Conservation (phyloP, 1,140 invertebrate genomes). For the Apis dorsata region DNA sequence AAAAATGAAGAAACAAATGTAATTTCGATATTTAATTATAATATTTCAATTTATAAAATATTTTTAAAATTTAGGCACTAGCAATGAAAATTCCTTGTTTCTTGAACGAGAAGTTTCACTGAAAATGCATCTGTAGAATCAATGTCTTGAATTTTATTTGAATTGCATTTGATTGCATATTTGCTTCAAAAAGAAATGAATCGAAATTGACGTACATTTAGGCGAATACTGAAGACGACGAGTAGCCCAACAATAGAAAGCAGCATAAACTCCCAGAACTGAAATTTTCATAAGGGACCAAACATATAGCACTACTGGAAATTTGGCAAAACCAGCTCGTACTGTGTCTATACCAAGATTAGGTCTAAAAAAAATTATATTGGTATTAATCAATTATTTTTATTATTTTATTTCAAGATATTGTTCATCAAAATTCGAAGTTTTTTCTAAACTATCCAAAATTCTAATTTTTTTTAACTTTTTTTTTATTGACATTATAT, state of each 20-base stretch:
- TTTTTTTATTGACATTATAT: too few relatives aligned
- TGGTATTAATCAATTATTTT: neutral
- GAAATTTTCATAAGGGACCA: constrained; percentile 82
- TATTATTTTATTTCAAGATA: neutral
- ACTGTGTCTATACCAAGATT: constrained; percentile 82
- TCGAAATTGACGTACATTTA: constrained; percentile 70
- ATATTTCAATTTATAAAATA: too few relatives aligned
- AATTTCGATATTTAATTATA: too few relatives aligned
- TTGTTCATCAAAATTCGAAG: neutral
- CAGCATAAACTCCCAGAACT: constrained; percentile 80
- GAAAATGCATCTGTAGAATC: too few relatives aligned
- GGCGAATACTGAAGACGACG: constrained; percentile 63
- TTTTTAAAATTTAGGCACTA: too few relatives aligned
- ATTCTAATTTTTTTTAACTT: too few relatives aligned
- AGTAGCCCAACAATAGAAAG: constrained; percentile 81
- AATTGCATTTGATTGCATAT: too few relatives aligned
- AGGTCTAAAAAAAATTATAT: constrained; percentile 74
- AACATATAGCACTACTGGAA: constrained; percentile 79
- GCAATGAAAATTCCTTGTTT: too few relatives aligned
- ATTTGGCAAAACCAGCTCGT: constrained; percentile 80
- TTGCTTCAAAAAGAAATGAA: neutral
- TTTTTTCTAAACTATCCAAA: too few relatives aligned
- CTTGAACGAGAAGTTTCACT: too few relatives aligned
- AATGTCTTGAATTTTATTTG: neutral
- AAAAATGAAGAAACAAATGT: too few relatives aligned